phyloP scores from a whole-genome alignment of 2,113 vertebrate species.

The Orientallactaga bullata region DNA sequence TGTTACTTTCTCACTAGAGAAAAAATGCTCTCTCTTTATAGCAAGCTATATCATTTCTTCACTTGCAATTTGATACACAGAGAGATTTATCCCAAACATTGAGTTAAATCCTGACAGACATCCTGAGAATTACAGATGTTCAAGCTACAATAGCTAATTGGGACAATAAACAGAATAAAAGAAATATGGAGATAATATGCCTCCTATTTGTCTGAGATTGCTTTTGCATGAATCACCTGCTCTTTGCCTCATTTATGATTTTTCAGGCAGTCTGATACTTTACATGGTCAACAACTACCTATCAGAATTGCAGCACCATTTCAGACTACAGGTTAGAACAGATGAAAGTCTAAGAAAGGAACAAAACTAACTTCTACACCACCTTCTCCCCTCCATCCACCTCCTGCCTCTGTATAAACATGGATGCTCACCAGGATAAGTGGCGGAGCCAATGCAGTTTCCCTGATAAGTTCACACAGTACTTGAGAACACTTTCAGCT shows the following conservation, averaged over 20 bases:
- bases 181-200: background rate
- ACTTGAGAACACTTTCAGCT: background rate
- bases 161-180: constrained; percentile 41
- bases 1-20: background rate
- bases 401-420: background rate
- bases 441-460: background rate
- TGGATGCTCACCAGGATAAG: background rate
- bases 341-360: background rate
- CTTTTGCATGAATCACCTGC: constrained; percentile 8
- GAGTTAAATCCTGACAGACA: constrained; percentile 37
- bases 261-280: background rate
- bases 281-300: background rate
- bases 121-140: constrained; percentile 27
- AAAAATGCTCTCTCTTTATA: background rate
- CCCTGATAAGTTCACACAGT: background rate
- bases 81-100: background rate
- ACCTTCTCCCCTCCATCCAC: background rate
- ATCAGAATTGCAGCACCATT: background rate
- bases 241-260: constrained; percentile 52
- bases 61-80: background rate
- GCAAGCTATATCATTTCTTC: background rate
- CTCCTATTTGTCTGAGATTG: constrained; percentile 18
- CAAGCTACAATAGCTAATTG: constrained; percentile 32
- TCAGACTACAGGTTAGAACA: constrained; percentile 20
- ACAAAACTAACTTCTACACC: background rate